Base-by-base conservation (phyloP, 1,140 invertebrate species). In the Tenebrio molitor region DNA sequence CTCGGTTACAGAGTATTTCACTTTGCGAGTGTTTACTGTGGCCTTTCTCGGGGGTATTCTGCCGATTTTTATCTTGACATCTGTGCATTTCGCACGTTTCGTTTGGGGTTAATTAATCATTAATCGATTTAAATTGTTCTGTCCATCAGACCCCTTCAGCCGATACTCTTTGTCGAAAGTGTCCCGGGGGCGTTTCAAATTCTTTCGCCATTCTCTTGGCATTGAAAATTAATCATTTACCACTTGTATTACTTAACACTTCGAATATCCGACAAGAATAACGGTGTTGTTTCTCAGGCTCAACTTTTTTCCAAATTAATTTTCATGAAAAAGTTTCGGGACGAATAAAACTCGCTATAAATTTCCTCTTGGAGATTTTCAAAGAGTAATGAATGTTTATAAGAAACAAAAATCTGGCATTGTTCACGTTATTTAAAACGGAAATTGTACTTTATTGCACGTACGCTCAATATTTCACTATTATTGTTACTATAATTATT, bases 1-100 rank as follows among this genome's bases (percentile, higher is more conserved):
- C 23, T 58, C 23, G 12, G 50, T 58, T 58, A 58, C 50, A 58
- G 50, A 58, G 50, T 58, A 58, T 58, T 58, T 58, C 50, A 58
- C 50, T 58, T 58, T 58, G 50, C 19, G 2, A 1, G 10, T 58
- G 50, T 58, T 58, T 58, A 58, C 50, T 23, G 50, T 29, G 50
- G 36, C 36, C 36, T 39, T 12, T 39, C 36, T 39, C 36, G 5
- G 12, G 50, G 50, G 50, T 29, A 58, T 58, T 58, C 36, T 2
- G 2, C 50, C 29, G 21, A 58, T 58, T 58, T 58, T 58, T 58
- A 14, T 29, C 50, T 58, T 58, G 50, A 58, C 50, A 58, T 58
- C 50, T 58, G 50, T 58, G 50, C 21, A 1, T 29, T 58, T 58
- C 50, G 50, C 50, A 58, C 50, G 50, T 12, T 58, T n/a, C 23